These are phyloP conservation scores for Menidia beryllina DNA, from an alignment of 2,113 vertebrate genomes.

Conservation along the genomic window DNA sequence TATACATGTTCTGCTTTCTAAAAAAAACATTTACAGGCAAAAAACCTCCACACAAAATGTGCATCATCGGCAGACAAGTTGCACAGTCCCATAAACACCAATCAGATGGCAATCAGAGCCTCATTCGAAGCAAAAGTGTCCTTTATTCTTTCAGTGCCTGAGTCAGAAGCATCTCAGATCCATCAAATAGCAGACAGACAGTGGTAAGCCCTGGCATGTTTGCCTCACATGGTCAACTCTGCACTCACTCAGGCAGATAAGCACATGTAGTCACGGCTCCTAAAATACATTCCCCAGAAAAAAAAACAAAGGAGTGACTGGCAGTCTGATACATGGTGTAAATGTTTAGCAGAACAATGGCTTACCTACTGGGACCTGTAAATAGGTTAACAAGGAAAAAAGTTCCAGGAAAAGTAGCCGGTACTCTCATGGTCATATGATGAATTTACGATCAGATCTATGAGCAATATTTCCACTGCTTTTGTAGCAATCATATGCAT, in stretches of 20 bases:
- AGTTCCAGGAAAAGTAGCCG: slow-evolving; percentile 49
- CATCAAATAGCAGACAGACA: slow-evolving; percentile 58
- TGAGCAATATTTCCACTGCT: not conserved
- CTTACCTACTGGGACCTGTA: slow-evolving; percentile 57
- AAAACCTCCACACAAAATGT: not conserved
- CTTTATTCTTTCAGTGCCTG: not conserved
- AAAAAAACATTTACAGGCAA: slow-evolving; percentile 31
- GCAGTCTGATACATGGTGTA: slow-evolving; percentile 54
- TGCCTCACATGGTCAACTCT: slow-evolving; percentile 71
- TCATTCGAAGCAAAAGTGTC: slow-evolving; percentile 16
- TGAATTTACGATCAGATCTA: not conserved
- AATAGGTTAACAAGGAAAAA: slow-evolving; percentile 53
- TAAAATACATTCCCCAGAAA: slow-evolving; percentile 82
- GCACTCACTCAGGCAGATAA: slow-evolving; percentile 75
- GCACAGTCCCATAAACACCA: slow-evolving; percentile 4
- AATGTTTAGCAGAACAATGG: slow-evolving; percentile 72
- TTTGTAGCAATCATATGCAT: not conserved
- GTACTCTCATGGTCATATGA: not conserved
- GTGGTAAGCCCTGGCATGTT: slow-evolving; percentile 69
- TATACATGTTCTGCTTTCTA: slow-evolving; percentile 14
- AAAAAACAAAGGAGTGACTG: slow-evolving; percentile 63
- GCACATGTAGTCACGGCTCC: slow-evolving; percentile 74
- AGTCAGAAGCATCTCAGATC: slow-evolving; percentile 36
- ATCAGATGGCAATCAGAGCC: slow-evolving; percentile 8
- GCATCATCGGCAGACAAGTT: not conserved